Evolutionary conservation across 2,797 vertebrate species (phyloP).

Genomic region (Columba guinea): DNA sequence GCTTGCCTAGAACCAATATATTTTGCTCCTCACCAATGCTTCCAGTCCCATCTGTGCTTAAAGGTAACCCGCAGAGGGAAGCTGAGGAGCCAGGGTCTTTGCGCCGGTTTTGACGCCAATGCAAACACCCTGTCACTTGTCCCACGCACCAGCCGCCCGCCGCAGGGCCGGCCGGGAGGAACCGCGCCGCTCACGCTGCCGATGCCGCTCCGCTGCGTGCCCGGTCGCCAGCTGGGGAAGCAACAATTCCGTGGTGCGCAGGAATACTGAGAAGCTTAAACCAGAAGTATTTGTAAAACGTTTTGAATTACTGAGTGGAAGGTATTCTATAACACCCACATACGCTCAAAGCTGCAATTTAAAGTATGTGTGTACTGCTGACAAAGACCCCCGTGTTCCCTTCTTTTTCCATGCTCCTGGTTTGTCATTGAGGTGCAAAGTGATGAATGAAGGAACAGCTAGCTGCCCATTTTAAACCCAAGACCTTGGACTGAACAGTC

Average conservation of each 20-base stretch:
- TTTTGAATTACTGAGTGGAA: neutral
- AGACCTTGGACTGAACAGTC: conserved; percentile 39
- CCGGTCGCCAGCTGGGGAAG: neutral
- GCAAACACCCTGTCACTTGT: neutral
- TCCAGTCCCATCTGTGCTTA: neutral
- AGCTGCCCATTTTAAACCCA: neutral
- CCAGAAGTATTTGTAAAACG: neutral
- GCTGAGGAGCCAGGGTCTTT: neutral
- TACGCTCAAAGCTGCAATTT: neutral
- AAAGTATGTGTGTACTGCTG: neutral
- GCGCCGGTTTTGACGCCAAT: neutral
- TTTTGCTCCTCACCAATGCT: neutral
- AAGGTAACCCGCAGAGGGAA: neutral
- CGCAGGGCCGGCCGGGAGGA: too few species aligned
- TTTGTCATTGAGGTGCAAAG: neutral
- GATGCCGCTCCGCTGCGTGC: too few species aligned
- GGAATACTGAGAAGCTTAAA: neutral
- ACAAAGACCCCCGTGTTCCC: neutral
- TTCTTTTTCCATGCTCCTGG: neutral
- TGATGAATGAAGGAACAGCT: neutral
- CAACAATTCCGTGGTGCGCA: neutral
- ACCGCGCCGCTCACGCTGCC: too few species aligned
- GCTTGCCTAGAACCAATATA: neutral
- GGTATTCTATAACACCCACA: neutral
- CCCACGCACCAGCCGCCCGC: too few species aligned